phyloP scores from a whole-genome alignment of 2,797 vertebrate species.

The Argentina silus region DNA sequence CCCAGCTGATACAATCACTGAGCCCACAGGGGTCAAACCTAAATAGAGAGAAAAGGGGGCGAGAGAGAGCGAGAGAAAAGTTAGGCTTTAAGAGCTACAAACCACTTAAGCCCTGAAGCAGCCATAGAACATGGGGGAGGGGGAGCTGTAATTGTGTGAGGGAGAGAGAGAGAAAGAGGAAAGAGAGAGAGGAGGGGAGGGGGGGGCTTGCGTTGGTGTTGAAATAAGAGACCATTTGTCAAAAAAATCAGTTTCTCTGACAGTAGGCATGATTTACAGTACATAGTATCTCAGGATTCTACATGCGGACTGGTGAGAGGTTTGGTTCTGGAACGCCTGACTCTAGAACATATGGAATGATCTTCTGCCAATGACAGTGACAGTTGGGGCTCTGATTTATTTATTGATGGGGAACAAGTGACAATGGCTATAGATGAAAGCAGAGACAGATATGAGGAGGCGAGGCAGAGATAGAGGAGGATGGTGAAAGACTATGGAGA shows the following conservation, averaged over 20 bases:
- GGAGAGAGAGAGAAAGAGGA: conserved; percentile 13
- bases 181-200: conserved; percentile 32
- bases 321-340: conserved; percentile 31
- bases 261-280: conserved; percentile 47
- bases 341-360: conserved; percentile 12
- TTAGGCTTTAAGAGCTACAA: conserved; percentile 39
- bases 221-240: conserved; percentile 62
- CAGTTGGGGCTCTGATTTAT: conserved; percentile 26
- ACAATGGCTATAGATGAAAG: conserved; percentile 27
- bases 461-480: conserved; percentile 20
- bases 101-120: conserved; percentile 52
- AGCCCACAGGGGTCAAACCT: conserved; percentile 58
- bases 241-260: conserved; percentile 49
- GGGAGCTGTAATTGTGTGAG: conserved; percentile 43
- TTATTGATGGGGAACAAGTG: conserved; percentile 17
- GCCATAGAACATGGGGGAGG: conserved; percentile 52
- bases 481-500: background rate
- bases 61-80: conserved; percentile 25
- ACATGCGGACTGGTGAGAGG: background rate
- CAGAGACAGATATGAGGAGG: conserved; percentile 31
- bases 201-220: conserved; percentile 60
- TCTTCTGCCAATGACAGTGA: conserved; percentile 43
- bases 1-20: conserved; percentile 23
- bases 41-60: conserved; percentile 26
- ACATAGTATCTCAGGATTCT: background rate